These are phyloP conservation scores for Conomelus anceps DNA, from an alignment of 2,888 invertebrate genomes.

Conservation along the genomic window DNA sequence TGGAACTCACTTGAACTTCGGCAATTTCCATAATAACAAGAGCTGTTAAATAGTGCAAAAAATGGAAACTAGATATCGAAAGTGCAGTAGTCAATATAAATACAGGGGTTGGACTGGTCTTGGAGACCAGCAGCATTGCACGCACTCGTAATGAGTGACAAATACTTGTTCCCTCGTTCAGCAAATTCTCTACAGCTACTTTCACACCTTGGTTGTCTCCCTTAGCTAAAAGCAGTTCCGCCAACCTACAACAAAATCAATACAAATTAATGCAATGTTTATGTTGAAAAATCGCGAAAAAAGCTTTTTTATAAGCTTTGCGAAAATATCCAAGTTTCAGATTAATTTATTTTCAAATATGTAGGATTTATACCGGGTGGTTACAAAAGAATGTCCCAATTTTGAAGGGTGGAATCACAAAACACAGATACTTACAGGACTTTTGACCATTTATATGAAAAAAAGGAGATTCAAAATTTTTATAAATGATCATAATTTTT, in stretches of 20 bases:
- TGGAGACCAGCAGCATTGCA: conserved; percentile 61
- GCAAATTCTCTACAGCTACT: conserved; percentile 43
- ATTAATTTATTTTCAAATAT: no score
- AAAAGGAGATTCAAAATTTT: no score
- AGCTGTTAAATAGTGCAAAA: conserved; percentile 69
- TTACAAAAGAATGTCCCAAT: no score
- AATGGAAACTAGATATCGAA: conserved; percentile 64
- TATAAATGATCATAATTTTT: no score
- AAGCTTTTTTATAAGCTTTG: no score
- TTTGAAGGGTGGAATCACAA: no score
- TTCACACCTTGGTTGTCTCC: conserved; percentile 42
- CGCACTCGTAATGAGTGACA: conserved; percentile 51
- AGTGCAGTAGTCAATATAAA: conserved; percentile 59
- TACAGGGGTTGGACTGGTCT: conserved; percentile 48
- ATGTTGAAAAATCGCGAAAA: no score
- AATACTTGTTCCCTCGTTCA: conserved; percentile 38
- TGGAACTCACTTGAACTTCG: conserved; percentile 52
- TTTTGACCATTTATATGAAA: no score
- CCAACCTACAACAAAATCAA: conserved; percentile 38
- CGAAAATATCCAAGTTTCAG: no score
- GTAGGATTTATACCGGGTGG: no score
- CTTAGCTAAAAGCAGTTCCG: conserved; percentile 42
- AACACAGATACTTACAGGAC: no score
- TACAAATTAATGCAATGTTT: no score
- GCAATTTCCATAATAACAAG: conserved; percentile 72